Conservation (phyloP, 2,888 invertebrate species). For the Leuctra nigra region DNA sequence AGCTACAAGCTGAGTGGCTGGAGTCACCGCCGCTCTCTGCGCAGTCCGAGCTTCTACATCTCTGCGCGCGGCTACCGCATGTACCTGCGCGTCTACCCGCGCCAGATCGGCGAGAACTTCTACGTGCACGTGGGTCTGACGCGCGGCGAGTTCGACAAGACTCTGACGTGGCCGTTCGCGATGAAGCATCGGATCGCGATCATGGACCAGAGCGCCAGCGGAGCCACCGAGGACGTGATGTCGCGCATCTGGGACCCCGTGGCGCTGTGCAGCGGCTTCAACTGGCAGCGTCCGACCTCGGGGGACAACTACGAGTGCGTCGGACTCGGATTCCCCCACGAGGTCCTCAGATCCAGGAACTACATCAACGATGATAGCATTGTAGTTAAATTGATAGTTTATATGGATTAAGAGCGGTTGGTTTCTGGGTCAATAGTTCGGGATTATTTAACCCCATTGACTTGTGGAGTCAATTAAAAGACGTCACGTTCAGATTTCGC, state of each 20-base stretch:
- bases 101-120: conserved; percentile 38
- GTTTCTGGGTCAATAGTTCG: too few relatives aligned
- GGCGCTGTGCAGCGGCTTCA: conserved; percentile 38
- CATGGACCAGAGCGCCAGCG: conserved; percentile 32
- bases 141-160: conserved; percentile 37
- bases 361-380: conserved; percentile 45
- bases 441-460: too few relatives aligned
- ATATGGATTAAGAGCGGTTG: conserved; percentile 39
- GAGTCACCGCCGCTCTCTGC: conserved; percentile 37
- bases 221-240: conserved; percentile 33
- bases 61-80: conserved; percentile 38
- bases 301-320: conserved; percentile 41
- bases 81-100: conserved; percentile 40
- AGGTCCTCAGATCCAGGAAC: conserved; percentile 42
- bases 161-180: conserved; percentile 40
- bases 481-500: too few relatives aligned
- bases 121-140: conserved; percentile 40
- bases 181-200: conserved; percentile 37
- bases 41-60: conserved; percentile 40
- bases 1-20: conserved; percentile 38
- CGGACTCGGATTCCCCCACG: conserved; percentile 46
- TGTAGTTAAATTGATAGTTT: conserved; percentile 49
- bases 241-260: conserved; percentile 41
- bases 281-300: conserved; percentile 39
- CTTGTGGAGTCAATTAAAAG: too few relatives aligned